Conservation (phyloP, 2,797 vertebrate species). For the Gymnodraco acuticeps region DNA sequence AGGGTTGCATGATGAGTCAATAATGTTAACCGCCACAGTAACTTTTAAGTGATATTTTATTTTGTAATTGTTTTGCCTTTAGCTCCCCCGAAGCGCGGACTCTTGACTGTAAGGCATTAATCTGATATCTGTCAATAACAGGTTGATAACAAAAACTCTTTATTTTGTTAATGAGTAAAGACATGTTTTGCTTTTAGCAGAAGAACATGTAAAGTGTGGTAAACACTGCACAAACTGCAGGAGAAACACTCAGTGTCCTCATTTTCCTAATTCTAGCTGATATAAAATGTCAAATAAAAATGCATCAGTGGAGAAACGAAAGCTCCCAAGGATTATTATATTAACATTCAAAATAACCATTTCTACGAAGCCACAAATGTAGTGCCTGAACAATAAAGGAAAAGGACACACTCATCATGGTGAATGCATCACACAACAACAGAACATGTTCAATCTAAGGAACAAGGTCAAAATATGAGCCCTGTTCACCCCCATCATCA, state of each 20-base stretch:
- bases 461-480: neutral
- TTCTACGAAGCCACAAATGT: constrained; percentile 1
- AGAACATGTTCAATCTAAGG: neutral
- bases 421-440: constrained; percentile 9
- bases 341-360: constrained; percentile 11
- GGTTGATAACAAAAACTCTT: neutral
- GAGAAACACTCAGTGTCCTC: neutral
- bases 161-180: neutral
- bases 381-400: neutral
- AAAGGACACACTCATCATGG: constrained; percentile 2
- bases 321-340: constrained; percentile 26
- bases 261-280: neutral
- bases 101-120: neutral
- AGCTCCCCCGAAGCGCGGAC: neutral
- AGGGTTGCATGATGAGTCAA: constrained; percentile 1
- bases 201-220: neutral
- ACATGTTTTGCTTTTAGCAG: neutral
- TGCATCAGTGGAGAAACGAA: constrained; percentile 19
- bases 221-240: neutral
- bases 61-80: neutral
- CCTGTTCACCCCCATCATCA: neutral
- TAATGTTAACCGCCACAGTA: neutral
- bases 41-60: neutral
- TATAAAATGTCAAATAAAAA: constrained; percentile 36
- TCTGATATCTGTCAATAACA: neutral